Base-by-base conservation (phyloP, 2,888 invertebrate genomes). In the Geophilus truncorum region DNA sequence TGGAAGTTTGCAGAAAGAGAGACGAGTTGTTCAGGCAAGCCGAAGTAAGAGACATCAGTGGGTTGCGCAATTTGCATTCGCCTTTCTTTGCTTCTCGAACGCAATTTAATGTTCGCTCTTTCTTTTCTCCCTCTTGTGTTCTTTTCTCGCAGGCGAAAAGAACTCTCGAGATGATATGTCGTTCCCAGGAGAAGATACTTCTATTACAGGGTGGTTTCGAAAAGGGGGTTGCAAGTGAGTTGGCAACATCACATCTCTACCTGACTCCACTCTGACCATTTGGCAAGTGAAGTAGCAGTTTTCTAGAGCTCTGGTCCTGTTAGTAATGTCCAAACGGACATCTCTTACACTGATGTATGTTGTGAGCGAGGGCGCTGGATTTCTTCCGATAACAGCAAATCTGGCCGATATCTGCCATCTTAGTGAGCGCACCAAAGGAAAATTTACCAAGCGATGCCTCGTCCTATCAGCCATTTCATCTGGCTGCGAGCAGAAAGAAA, bases 391-490 rank as follows among this genome's bases (percentile, higher is more conserved):
- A 57, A 23, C 57, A 57, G 57, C 57, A 57, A 57, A 57, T 57
- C 57, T 57, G 57, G 21, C 57, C 57, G 57, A 57, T 57, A 57
- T 57, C 57, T 9, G 21, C 57, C 57, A 57, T 57, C 57, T 57
- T 57, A 57, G 57, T 57, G 57, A 18, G 23, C 23, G 21, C 7
- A 57, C 18, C n/a, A 57, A 57, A 9, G 57, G 57, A 57, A 57
- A 57, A 57, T 57, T 57, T 57, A 57, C 57, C 57, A 57, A 57
- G 57, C 57, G 57, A 57, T 57, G 57, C 57, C 57, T 57, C 57
- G 57, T 18, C 18, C 4, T 57, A 57, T 57, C 57, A 57, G 3
- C 10, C 15, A 57, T 57, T 57, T 23, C 57, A 57, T 57, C 57
- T 57, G 57, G 3, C 18, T 21, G 57, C 1, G 57, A 23, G 57